These are phyloP conservation scores for Heterotilapia buettikoferi DNA, from an alignment of 2,113 vertebrate genomes.

Conservation along the genomic window DNA sequence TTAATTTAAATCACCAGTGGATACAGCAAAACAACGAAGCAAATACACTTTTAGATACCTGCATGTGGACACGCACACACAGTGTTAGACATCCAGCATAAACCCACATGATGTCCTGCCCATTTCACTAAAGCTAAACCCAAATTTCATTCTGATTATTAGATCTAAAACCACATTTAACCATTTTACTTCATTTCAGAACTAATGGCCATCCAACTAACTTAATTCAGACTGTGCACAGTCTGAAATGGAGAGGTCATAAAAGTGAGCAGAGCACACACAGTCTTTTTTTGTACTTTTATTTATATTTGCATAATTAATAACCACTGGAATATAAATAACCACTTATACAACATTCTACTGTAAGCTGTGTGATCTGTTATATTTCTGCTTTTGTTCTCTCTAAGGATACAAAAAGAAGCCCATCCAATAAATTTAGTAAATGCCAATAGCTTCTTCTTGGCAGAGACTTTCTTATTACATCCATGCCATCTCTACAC, in stretches of 20 bases:
- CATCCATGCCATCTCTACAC: neutral
- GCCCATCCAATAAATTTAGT: neutral
- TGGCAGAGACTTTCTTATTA: neutral
- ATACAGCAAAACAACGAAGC: neutral
- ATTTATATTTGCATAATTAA: neutral
- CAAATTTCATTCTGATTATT: neutral
- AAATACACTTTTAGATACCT: neutral
- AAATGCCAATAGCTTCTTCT: neutral
- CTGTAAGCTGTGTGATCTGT: neutral
- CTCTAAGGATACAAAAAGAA: neutral
- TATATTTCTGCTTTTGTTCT: neutral
- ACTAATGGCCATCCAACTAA: neutral
- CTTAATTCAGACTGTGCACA: neutral
- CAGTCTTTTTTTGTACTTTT: neutral
- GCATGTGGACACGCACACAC: neutral
- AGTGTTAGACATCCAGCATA: neutral
- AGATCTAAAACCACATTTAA: neutral
- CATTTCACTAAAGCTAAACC: neutral
- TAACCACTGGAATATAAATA: neutral
- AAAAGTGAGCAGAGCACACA: neutral
- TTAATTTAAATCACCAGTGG: neutral
- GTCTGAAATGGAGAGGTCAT: neutral
- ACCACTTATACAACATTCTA: neutral
- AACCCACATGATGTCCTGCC: neutral
- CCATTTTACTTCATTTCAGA: neutral